Base-by-base conservation (phyloP, 1,140 invertebrate genomes). In the Stegodyphus mimosarum region DNA sequence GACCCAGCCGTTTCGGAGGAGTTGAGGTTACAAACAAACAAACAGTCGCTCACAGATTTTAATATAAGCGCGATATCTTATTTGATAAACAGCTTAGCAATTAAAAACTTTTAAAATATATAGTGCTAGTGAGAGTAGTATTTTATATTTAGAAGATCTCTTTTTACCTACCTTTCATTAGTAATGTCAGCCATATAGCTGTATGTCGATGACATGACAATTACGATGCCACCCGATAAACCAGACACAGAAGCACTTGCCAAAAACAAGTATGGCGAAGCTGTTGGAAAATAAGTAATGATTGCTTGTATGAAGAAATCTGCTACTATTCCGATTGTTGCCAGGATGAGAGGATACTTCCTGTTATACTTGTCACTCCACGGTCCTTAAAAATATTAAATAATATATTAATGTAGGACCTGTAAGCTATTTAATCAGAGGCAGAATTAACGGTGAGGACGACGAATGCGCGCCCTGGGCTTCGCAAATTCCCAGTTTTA, bases 331-430 rank as follows among this genome's bases (percentile, higher is more conserved):
- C 95, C 95, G 69, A 95, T 90, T 78, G 96, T 94, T 0, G 95
- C 95, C 50, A 96, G 89, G 1, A 96, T 90, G 91, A 97, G 95
- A 88, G 95, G 96, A 10, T 95, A 94, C 89, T 97, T 97, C 83
- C 92, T 92, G 50, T 93, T 93, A 93, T 94, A 95, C 95, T 0
- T 95, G 93, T 50, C 95, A 71, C 90, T 90, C 95, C 88, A 95
- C 15, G 84, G 76, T 95, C 87, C 90, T 81, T 7, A 9, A 13
- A 69, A 33, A 13, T 15, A 69, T n/a, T 9, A n/a, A 15, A 17
- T 69, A n/a, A 17, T 15, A 69, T 69, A 17, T 17, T 9, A 15
- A 4, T 60, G 55, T 10, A 60, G 15, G 15, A 10, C 55, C 55
- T 11, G 15, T 11, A 11, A 60, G 2, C 55, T 11, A 60, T 60